These are phyloP conservation scores for Thripadectes ignobilis DNA, from an alignment of 2,797 vertebrate species.

Conservation along the genomic window DNA sequence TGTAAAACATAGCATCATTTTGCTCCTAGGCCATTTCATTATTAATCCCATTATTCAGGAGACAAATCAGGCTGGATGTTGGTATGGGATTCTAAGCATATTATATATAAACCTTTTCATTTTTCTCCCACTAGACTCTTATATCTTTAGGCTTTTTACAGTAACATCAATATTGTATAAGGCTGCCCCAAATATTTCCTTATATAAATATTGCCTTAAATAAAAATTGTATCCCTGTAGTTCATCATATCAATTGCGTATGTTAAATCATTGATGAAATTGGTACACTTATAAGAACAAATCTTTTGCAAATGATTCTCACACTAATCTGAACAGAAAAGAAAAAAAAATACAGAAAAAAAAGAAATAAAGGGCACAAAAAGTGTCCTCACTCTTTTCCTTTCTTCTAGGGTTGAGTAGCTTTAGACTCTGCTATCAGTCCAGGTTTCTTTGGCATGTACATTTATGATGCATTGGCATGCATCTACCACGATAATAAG, in stretches of 20 bases:
- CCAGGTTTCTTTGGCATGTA: background rate
- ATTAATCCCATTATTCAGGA: background rate
- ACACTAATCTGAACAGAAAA: background rate
- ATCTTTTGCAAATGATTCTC: background rate
- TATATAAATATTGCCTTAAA: background rate
- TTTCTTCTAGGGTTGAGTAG: background rate
- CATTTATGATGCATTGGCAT: rapidly evolving
- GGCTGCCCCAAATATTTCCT: background rate
- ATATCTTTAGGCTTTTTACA: background rate
- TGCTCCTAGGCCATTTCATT: background rate
- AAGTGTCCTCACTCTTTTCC: background rate
- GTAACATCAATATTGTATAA: background rate
- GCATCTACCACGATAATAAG: no score
- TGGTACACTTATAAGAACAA: background rate
- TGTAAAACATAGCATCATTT: background rate
- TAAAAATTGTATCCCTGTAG: background rate
- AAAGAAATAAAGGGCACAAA: no score
- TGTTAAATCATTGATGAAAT: background rate
- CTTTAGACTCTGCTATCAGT: background rate
- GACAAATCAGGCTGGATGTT: background rate
- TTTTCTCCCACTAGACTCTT: background rate
- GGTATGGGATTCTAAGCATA: background rate
- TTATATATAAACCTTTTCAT: background rate
- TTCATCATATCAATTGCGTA: background rate
- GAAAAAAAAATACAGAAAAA: background rate